phyloP scores from a whole-genome alignment of 2,888 invertebrate species.

The Lasioglossum malachurum region DNA sequence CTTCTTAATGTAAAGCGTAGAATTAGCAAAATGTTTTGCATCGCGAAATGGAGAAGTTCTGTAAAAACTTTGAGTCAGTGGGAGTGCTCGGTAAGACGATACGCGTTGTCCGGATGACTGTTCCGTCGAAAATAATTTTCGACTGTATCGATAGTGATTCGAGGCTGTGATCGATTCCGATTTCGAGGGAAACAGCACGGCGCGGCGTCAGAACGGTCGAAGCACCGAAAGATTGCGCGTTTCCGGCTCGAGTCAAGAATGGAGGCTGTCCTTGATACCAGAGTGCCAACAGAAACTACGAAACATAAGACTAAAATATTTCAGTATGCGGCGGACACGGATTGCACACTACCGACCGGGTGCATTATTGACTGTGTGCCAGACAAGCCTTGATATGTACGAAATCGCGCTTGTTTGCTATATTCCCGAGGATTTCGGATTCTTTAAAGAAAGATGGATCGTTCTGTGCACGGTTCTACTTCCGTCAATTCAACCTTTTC shows the following conservation, averaged over 20 bases:
- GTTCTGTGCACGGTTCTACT: not conserved
- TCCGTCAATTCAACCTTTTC: not conserved
- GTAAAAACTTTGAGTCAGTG: not conserved
- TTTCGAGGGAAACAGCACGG: not conserved
- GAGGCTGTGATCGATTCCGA: constrained; percentile 37
- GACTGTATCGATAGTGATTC: constrained; percentile 38
- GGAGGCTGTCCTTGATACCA: constrained; percentile 57
- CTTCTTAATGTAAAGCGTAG: not conserved
- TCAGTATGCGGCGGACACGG: constrained; percentile 47
- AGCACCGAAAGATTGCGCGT: constrained; percentile 29
- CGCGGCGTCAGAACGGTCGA: constrained; percentile 5
- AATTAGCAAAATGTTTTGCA: not conserved
- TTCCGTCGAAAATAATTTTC: not conserved
- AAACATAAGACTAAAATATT: constrained; percentile 71
- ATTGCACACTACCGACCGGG: constrained; percentile 30
- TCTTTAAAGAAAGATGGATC: constrained; percentile 41
- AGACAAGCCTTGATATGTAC: constrained; percentile 31
- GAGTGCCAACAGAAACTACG: constrained; percentile 69
- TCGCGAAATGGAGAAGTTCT: not conserved
- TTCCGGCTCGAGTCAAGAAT: constrained; percentile 53
- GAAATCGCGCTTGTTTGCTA: constrained; percentile 39
- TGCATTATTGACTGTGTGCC: constrained; percentile 69
- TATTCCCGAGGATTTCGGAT: constrained; percentile 15
- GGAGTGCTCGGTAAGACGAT: not conserved
- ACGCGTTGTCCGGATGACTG: not conserved